Evolutionary conservation across 2,113 vertebrate species (phyloP).

Genomic region (Lynx canadensis): DNA sequence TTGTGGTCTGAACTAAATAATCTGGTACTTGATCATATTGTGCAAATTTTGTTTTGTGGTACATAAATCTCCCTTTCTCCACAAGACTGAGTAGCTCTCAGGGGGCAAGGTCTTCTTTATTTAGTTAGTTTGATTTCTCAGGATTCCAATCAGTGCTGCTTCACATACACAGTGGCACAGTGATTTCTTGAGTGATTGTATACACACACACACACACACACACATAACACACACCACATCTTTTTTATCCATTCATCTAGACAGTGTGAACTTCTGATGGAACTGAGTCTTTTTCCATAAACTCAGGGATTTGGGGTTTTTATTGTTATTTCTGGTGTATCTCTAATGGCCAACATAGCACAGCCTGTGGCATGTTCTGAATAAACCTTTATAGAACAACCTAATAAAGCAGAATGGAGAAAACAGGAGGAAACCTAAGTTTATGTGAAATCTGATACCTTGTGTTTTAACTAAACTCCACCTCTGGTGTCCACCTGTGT

Average conservation of each 20-base stretch:
- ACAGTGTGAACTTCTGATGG: not conserved
- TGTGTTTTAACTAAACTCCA: not conserved
- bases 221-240: too few relatives aligned
- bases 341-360: not conserved
- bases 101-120: not conserved
- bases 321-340: not conserved
- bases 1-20: conserved; percentile 30
- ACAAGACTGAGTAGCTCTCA: not conserved
- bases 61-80: not conserved
- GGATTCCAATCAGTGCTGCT: not conserved
- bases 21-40: not conserved
- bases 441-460: conserved; percentile 21
- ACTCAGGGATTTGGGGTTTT: not conserved
- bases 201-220: too few relatives aligned
- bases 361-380: not conserved
- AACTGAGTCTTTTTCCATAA: not conserved
- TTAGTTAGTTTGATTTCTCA: not conserved
- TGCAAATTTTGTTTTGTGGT: conserved; percentile 23
- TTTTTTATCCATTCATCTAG: not conserved
- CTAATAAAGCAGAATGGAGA: not conserved
- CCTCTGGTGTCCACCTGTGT: not conserved
- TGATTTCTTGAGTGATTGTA: not conserved
- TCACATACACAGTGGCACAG: not conserved
- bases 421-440: not conserved
- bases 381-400: not conserved